These are phyloP conservation scores for Steromphala cineraria DNA, from an alignment of 2,888 invertebrate genomes.

Conservation along the genomic window DNA sequence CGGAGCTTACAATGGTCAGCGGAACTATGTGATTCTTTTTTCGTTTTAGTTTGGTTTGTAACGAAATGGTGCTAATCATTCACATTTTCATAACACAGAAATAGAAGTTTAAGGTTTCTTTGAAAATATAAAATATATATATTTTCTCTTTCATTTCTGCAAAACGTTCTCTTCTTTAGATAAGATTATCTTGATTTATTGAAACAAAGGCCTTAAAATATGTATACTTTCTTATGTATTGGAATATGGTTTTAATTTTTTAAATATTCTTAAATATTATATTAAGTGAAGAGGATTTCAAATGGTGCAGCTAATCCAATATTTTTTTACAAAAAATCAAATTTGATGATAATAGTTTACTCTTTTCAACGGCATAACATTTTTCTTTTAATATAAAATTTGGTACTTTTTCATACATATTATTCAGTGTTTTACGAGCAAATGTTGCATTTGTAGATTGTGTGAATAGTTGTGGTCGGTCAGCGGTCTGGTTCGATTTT, in stretches of 20 bases:
- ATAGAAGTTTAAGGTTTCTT: no score
- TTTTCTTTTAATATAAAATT: background rate
- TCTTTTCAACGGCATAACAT: background rate
- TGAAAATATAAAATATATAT: no score
- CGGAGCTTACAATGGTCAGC: no score
- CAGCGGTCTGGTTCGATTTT: background rate
- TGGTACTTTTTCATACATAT: background rate
- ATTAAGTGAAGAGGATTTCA: background rate
- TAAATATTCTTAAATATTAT: background rate
- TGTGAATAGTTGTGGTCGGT: background rate
- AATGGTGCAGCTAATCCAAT: slow-evolving; percentile 16
- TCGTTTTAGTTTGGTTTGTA: no score
- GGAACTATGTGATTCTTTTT: no score
- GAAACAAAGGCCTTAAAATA: no score
- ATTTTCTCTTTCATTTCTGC: no score
- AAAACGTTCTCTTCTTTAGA: no score
- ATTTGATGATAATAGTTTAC: background rate
- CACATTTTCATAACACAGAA: no score
- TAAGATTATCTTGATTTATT: no score
- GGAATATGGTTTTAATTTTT: background rate
- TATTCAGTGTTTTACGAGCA: background rate
- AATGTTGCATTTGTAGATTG: background rate
- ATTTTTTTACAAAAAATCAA: background rate
- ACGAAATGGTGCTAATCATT: no score
- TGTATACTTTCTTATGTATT: no score